Conservation (phyloP, 2,113 vertebrate genomes). For the Pachycephala philippinensis region DNA sequence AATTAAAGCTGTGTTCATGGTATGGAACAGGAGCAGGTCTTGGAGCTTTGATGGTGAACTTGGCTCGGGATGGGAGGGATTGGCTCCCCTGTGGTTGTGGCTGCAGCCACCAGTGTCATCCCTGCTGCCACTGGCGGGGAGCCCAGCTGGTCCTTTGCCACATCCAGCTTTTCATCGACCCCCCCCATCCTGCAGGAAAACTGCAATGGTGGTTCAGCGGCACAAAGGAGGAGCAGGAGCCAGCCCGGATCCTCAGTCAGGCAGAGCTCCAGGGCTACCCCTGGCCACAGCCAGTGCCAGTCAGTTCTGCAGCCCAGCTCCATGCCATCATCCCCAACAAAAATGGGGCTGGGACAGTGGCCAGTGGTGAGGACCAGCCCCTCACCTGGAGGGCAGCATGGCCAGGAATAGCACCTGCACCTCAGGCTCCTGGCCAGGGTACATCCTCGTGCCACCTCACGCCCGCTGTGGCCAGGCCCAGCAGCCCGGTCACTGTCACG, state of each 20-base stretch:
- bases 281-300: neutral
- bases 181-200: neutral
- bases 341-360: neutral
- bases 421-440: neutral
- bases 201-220: rapidly evolving
- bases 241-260: neutral
- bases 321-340: rapidly evolving
- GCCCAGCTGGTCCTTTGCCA: neutral
- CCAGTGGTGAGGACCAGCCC: neutral
- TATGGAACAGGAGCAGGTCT: neutral
- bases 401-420: neutral
- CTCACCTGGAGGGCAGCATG: neutral
- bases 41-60: neutral
- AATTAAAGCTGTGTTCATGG: constrained; percentile 10
- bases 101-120: neutral
- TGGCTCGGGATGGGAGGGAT: neutral
- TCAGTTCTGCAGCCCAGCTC: neutral
- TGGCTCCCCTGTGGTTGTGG: neutral
- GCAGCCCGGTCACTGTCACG: neutral
- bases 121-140: neutral
- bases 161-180: neutral
- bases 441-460: neutral
- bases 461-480: neutral
- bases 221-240: neutral
- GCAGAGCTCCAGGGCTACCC: neutral